phyloP scores from a whole-genome alignment of 2,888 invertebrate species.

The Cephalotes varians region DNA sequence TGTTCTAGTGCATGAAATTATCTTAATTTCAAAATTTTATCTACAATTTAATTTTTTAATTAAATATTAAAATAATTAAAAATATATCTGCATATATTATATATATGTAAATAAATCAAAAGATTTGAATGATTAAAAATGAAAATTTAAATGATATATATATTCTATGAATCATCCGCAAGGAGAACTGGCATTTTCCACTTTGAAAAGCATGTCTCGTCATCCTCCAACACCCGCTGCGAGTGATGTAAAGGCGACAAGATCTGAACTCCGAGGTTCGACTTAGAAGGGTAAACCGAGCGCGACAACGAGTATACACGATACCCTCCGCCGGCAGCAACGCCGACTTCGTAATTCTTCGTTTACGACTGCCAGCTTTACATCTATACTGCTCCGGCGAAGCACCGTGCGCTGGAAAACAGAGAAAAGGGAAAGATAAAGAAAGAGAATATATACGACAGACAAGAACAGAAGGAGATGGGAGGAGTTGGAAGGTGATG shows the following conservation, averaged over 20 bases:
- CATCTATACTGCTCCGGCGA: constrained; percentile 68
- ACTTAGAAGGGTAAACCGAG: constrained; percentile 75
- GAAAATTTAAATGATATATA: background rate
- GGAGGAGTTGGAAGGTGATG: constrained; percentile 44
- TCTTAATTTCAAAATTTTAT: background rate
- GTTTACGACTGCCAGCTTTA: constrained; percentile 71
- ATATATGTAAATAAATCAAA: background rate
- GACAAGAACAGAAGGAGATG: constrained; percentile 56
- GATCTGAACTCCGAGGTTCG: constrained; percentile 68
- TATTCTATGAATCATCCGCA: background rate
- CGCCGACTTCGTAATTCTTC: constrained; percentile 77
- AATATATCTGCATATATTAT: background rate
- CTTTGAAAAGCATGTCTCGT: constrained; percentile 62
- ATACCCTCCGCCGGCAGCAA: constrained; percentile 47
- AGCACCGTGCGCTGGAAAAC: constrained; percentile 70
- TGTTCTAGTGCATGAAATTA: background rate
- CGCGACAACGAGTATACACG: constrained; percentile 71
- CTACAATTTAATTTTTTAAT: background rate
- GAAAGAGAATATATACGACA: constrained; percentile 48
- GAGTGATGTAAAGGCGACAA: constrained; percentile 66
- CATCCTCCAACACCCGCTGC: constrained; percentile 65
- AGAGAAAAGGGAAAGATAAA: constrained; percentile 50
- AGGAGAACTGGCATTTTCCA: constrained; percentile 47
- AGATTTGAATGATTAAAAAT: background rate
- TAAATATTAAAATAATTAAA: background rate